A percentile compares a stretch with the other conserved stretches of the same genome.
phyloP scores from a whole-genome alignment of 2,113 vertebrate genomes.

The Centropristis striata region DNA sequence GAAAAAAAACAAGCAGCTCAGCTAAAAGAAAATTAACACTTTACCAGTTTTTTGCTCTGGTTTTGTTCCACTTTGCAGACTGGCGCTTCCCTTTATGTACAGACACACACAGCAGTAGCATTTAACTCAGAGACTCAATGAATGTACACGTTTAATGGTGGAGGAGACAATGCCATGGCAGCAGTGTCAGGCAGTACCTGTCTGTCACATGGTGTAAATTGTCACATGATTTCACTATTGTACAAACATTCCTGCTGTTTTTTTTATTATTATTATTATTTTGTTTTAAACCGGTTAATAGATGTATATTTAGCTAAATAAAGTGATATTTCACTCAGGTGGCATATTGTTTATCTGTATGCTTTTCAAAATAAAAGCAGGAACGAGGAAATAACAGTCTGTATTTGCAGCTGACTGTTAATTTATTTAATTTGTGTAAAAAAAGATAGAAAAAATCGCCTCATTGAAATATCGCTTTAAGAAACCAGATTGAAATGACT shows the following conservation, averaged over 20 bases:
- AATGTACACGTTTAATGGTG: conserved; percentile 57
- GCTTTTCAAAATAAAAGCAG: conserved; percentile 15
- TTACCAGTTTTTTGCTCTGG: too few species aligned
- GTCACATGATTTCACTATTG: conserved; percentile 18
- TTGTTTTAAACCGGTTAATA: not conserved
- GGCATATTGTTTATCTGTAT: not conserved
- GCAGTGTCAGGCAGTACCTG: conserved; percentile 16
- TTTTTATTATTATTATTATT: not conserved
- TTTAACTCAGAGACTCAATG: conserved; percentile 66
- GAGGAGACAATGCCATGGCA: not conserved
- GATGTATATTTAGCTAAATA: conserved; percentile 14
- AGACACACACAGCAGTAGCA: conserved; percentile 48
- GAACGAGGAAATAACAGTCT: not conserved
- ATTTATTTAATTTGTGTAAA: not conserved
- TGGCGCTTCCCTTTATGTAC: conserved; percentile 38
- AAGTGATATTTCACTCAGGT: conserved; percentile 41
- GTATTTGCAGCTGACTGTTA: not conserved
- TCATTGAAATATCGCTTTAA: conserved; percentile 37
- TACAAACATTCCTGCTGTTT: conserved; percentile 20
- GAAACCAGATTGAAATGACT: conserved; percentile 15
- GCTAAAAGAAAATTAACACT: not conserved
- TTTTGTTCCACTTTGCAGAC: not conserved
- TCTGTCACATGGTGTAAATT: conserved; percentile 4
- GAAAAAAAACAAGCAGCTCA: not conserved
- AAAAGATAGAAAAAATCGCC: not conserved